phyloP scores from a whole-genome alignment of 2,888 invertebrate species.

The Scaptomyza parva region DNA sequence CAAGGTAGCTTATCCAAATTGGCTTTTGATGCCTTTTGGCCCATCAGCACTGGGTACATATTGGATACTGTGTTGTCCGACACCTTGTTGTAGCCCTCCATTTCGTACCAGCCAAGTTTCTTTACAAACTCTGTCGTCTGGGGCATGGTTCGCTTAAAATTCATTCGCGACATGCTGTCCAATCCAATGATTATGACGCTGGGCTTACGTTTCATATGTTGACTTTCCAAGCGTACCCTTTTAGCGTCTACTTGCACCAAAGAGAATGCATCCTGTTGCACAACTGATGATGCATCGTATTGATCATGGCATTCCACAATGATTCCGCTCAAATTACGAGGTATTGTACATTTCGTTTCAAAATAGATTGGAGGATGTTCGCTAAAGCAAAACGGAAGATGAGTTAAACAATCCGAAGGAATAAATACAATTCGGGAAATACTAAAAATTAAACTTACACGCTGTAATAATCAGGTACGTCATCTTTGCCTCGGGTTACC shows the following conservation, averaged over 20 bases:
- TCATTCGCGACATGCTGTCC: slow-evolving; percentile 87
- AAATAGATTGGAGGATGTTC: slow-evolving; percentile 14
- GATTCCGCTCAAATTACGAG: slow-evolving; percentile 26
- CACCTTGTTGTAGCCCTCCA: slow-evolving; percentile 89
- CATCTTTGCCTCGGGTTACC: neutral
- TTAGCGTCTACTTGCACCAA: slow-evolving; percentile 83
- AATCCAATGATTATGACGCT: slow-evolving; percentile 92
- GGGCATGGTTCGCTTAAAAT: slow-evolving; percentile 90
- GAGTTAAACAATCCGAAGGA: neutral
- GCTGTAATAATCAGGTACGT: neutral
- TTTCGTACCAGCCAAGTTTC: slow-evolving; percentile 87
- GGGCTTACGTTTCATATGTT: slow-evolving; percentile 64
- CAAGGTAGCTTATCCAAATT: slow-evolving; percentile 89
- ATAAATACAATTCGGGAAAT: too few species aligned
- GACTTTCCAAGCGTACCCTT: neutral
- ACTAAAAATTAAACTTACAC: slow-evolving; percentile 23
- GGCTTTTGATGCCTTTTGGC: slow-evolving; percentile 85
- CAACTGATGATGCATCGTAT: slow-evolving; percentile 42
- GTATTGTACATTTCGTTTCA: neutral
- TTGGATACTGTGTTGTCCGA: slow-evolving; percentile 95
- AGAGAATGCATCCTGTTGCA: slow-evolving; percentile 85
- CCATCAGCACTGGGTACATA: slow-evolving; percentile 91
- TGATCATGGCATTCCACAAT: slow-evolving; percentile 46
- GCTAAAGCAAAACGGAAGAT: slow-evolving; percentile 8
- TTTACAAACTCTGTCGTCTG: slow-evolving; percentile 88